Base-by-base conservation (phyloP, 2,888 invertebrate genomes). In the Merodon equestris region DNA sequence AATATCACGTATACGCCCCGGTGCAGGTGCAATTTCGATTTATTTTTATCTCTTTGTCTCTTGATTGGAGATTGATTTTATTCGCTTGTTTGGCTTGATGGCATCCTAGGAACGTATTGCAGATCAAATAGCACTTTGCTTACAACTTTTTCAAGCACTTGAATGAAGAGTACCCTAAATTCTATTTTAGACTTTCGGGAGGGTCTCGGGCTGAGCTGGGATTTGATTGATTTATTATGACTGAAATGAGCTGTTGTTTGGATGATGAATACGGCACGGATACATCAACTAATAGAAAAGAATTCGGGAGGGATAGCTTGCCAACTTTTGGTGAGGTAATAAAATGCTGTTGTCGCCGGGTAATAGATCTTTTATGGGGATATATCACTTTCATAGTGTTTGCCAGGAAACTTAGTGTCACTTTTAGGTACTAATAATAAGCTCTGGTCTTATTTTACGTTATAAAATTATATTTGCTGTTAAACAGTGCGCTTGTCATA, bases 201-300 rank as follows among this genome's bases (percentile, higher is more conserved):
- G 19, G 40, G 38, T 60, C 10, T 27, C 27, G 7, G n/a, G 50
- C 34, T 36, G 44, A 45, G 53, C 36, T 18, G 38, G 45, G 44
- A 42, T 57, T 19, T 57, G 67, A 50, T 18, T 60, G 48, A 67
- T 67, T 57, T 57, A 56, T 57, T 48, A 13, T 57, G 48, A 56
- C 56, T 50, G 50, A 42, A 67, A 67, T 38, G 45, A 27, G 14
- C 54, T 27, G 14, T 54, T 38, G 9, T 56, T 9, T 38, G 17
- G 38, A 2, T 45, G 38, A 19, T 54, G 19, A 7, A 27, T 27
- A 7, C 7, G 27, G 27, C 7, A 27, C 7, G 27, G 2, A 27
- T 27, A 7, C 7, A 27, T 27, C 3, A 4, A 27, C 27, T 2
- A 27, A 27, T 27, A 27, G 27, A 27, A 7, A 27, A 27, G 7